Conservation (phyloP, 2,888 invertebrate genomes). For the Heliconius sara region DNA sequence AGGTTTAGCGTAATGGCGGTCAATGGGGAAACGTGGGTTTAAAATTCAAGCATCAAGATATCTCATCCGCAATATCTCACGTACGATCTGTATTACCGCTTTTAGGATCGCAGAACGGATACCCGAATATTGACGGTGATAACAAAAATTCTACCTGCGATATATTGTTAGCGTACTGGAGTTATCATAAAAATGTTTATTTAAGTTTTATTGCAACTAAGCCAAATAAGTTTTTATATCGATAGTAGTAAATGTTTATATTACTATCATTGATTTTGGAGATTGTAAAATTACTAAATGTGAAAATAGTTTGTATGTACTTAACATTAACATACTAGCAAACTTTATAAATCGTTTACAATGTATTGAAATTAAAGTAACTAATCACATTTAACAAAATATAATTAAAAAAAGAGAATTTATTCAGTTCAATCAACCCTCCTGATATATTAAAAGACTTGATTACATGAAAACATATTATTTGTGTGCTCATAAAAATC, state of each 20-base stretch:
- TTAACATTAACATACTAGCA: neutral
- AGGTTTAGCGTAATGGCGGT: slow-evolving; percentile 56
- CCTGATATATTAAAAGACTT: neutral
- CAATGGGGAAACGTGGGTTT: slow-evolving; percentile 59
- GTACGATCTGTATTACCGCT: slow-evolving; percentile 79
- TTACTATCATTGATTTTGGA: neutral
- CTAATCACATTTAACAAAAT: neutral
- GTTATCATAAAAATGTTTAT: slow-evolving; percentile 28
- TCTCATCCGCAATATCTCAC: slow-evolving; percentile 71
- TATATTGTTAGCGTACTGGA: slow-evolving; percentile 30
- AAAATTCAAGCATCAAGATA: slow-evolving; percentile 73
- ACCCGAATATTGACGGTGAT: slow-evolving; percentile 64
- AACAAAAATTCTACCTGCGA: slow-evolving; percentile 59
- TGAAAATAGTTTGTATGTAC: neutral
- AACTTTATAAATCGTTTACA: neutral
- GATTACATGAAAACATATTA: slow-evolving; percentile 22
- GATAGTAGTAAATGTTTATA: neutral
- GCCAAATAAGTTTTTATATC: neutral
- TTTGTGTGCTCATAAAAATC: slow-evolving; percentile 26
- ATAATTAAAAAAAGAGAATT: neutral
- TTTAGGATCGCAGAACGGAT: slow-evolving; percentile 62
- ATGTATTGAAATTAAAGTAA: neutral
- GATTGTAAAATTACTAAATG: neutral
- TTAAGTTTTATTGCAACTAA: slow-evolving; percentile 31
- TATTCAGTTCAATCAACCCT: neutral